A percentile compares a stretch with the other conserved stretches of the same genome.
These are phyloP conservation scores for Falco novaeseelandiae DNA, from an alignment of 2,797 vertebrate genomes.

Conservation along the genomic window DNA sequence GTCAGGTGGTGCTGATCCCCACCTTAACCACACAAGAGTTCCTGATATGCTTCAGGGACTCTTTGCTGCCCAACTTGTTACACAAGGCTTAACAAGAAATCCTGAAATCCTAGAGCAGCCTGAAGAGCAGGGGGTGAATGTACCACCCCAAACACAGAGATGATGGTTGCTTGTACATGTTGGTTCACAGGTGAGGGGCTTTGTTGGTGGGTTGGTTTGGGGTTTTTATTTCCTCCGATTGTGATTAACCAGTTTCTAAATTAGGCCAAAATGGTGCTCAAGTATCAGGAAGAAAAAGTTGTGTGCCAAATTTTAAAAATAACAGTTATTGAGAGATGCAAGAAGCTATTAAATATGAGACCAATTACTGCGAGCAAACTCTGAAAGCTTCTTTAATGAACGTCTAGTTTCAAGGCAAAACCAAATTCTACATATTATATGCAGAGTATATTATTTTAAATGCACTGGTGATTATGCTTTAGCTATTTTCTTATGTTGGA, in stretches of 20 bases:
- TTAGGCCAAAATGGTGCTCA: neutral
- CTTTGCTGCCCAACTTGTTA: too few species aligned
- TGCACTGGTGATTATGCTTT: neutral
- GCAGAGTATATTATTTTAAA: neutral
- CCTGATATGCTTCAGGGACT: neutral
- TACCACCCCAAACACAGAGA: neutral
- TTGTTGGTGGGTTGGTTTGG: fast-evolving
- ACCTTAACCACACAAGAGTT: neutral
- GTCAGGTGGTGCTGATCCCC: neutral
- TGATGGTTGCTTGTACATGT: neutral
- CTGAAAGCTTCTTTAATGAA: neutral
- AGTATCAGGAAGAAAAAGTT: neutral
- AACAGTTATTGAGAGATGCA: neutral
- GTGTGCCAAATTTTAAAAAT: neutral
- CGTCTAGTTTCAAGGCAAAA: neutral
- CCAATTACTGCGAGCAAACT: neutral
- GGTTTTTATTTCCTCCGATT: neutral
- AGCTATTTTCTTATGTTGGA: neutral
- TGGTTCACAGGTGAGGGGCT: fast-evolving
- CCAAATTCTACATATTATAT: neutral
- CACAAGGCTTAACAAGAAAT: neutral
- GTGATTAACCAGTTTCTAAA: neutral
- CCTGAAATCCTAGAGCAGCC: neutral
- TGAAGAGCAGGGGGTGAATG: neutral
- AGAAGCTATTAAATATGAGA: neutral